Conservation (phyloP, 1,140 invertebrate genomes). For the Drosophila ambigua region DNA sequence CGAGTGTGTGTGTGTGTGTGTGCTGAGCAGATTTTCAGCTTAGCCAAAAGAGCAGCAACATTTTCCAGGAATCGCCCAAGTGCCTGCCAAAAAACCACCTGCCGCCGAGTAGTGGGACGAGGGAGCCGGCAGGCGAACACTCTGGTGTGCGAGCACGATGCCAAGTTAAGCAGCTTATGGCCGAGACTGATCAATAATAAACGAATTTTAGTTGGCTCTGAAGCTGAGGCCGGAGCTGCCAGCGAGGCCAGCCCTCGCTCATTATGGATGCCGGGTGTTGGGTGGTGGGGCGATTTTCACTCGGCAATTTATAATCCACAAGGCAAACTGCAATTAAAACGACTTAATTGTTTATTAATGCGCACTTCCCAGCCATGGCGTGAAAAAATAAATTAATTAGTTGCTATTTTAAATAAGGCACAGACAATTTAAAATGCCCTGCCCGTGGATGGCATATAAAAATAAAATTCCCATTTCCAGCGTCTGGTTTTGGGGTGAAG, state of each 20-base stretch:
- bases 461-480: conserved; percentile 41
- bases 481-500: conserved; percentile 3
- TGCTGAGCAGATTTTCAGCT: conserved; percentile 18
- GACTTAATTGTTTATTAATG: conserved; percentile 79
- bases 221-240: too few species aligned
- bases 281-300: conserved; percentile 13
- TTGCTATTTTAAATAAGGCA: conserved; percentile 75
- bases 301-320: conserved; percentile 42
- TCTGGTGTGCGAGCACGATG: not conserved
- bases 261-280: conserved; percentile 25
- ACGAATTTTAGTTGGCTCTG: conserved; percentile 25
- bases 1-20: not conserved
- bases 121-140: too few species aligned
- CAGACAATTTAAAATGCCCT: conserved; percentile 70
- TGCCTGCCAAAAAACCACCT: conserved; percentile 26
- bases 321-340: conserved; percentile 67
- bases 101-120: not conserved
- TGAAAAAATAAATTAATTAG: conserved; percentile 80
- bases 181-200: conserved; percentile 50
- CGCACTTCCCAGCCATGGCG: conserved; percentile 62
- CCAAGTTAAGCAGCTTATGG: conserved; percentile 49
- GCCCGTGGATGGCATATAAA: conserved; percentile 24
- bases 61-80: conserved; percentile 29
- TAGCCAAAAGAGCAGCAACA: conserved; percentile 28
- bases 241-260: conserved; percentile 3